Base-by-base conservation (phyloP, 2,888 invertebrate genomes). In the Patella caerulea region DNA sequence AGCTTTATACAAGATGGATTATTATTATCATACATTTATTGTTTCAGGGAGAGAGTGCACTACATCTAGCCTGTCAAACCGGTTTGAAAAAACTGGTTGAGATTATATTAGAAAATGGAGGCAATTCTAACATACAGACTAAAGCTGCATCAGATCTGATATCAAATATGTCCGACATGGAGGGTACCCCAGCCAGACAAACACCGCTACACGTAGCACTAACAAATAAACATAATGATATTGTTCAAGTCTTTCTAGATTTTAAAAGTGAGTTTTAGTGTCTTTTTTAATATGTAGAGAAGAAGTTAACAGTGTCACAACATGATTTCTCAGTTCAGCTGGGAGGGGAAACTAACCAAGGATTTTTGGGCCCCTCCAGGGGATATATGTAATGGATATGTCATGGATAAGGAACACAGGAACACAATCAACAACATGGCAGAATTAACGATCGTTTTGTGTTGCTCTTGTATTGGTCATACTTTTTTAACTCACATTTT, bases 151-250 rank as follows among this genome's bases (percentile, higher is more conserved):
- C 82, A 5, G 71, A 73, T 72, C 78, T 77, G 79, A 84, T 78
- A 76, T 85, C 81, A 74, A 84, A 81, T 15, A 79, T 86, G 65
- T 79, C 78, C 29, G 88, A 87, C 54, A 87, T 86, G 65, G 90
- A 89, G 52, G 82, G 82, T 55, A 78, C 83, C 53, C 85, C 84
- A 4, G 52, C 91, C 92, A 85, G 87, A 76, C 88, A 89, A 79
- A 95, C 96, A 0, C 95, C 97, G 0, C 93, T 98, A 45, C 97
- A 98, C 91, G 93, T 96, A 86, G 97, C 97, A 0, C 95, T 97
- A 3, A 92, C 94, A 17, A 94, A 94, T 84, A 94, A 95, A 87
- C 94, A 95, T 82, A 93, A 94, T 77, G 93, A 94, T 7, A 95
- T 95, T 29, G 94, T 97, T 24, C 90, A 94, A 75, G 94, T 95